These are phyloP conservation scores for Dermochelys coriacea DNA, from an alignment of 2,797 vertebrate species.

Conservation along the genomic window DNA sequence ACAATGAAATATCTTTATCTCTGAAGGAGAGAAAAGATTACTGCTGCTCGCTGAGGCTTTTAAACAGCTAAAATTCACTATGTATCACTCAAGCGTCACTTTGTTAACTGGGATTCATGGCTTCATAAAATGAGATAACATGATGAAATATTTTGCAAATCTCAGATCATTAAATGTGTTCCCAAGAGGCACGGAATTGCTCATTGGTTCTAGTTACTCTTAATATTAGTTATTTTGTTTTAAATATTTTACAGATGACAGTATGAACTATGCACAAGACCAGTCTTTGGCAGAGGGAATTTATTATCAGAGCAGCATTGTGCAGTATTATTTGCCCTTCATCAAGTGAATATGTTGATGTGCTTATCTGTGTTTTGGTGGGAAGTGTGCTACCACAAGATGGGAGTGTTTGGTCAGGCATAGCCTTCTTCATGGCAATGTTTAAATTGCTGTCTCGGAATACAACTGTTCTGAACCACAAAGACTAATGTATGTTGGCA, in stretches of 20 bases:
- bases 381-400: neutral
- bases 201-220: neutral
- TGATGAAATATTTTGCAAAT: neutral
- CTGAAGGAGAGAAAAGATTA: neutral
- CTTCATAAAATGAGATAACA: conserved; percentile 9
- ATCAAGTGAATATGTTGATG: accelerated
- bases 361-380: neutral
- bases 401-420: accelerated
- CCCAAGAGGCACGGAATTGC: neutral
- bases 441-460: neutral
- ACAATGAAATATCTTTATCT: neutral
- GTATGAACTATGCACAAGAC: neutral
- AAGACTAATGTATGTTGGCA: neutral
- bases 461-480: neutral
- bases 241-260: neutral
- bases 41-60: neutral
- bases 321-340: accelerated
- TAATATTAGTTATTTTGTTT: neutral
- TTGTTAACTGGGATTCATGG: neutral
- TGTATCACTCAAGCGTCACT: neutral
- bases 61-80: neutral
- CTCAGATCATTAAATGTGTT: neutral
- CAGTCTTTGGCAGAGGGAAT: neutral
- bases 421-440: accelerated
- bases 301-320: accelerated